These are phyloP conservation scores for Brachypterus glaber DNA, from an alignment of 2,888 invertebrate genomes.

Conservation along the genomic window DNA sequence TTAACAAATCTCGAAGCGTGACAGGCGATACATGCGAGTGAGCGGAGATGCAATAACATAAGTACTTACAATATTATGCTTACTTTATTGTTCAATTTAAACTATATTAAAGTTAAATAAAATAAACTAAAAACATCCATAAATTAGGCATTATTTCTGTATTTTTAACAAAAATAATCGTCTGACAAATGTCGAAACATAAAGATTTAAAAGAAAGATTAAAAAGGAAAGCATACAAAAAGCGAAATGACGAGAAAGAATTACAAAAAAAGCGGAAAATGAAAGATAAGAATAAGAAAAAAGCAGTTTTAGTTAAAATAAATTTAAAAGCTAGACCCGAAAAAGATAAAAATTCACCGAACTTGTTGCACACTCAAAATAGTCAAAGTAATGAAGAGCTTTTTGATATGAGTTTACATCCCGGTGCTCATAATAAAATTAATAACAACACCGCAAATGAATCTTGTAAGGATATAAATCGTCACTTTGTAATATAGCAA, in stretches of 20 bases:
- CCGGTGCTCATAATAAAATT: not conserved
- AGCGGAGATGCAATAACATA: not conserved
- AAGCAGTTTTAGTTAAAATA: not conserved
- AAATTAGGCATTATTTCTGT: not conserved
- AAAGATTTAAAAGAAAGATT: not conserved
- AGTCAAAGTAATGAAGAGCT: not conserved
- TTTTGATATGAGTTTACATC: not conserved
- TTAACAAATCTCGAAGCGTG: not conserved
- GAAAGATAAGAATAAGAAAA: not conserved
- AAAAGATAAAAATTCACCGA: not conserved
- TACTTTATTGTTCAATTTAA: not conserved
- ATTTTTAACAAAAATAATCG: not conserved
- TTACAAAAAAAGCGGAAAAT: conserved; percentile 1
- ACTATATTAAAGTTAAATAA: not conserved
- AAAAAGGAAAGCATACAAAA: not conserved
- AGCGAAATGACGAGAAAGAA: conserved; percentile 1
- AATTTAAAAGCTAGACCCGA: not conserved
- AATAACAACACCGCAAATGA: no score
- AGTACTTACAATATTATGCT: not conserved
- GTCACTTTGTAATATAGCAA: no score
- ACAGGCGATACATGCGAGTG: not conserved
- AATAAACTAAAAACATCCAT: not conserved
- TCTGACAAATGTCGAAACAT: not conserved
- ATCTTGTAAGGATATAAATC: no score
- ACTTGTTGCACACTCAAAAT: not conserved